Base-by-base conservation (phyloP, 2,888 invertebrate genomes). In the Thecocarcelia acutangulata region DNA sequence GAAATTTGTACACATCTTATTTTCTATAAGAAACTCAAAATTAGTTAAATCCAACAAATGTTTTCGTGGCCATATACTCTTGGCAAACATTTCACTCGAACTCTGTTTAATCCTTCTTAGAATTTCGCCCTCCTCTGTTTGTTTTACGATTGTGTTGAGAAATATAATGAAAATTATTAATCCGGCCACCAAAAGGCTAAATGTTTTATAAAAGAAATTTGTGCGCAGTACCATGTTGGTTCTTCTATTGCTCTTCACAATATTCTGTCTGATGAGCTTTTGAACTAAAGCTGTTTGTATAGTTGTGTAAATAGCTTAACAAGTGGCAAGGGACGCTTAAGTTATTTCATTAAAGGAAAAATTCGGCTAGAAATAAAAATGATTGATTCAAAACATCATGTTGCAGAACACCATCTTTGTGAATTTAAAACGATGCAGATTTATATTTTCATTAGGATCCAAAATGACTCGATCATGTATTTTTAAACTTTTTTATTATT, bases 191-290 rank as follows among this genome's bases (percentile, higher is more conserved):
- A 87, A 80, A 81, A 88, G 84, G 74, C 86, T 85, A 42, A 90
- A 79, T 75, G 87, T 78, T 86, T 88, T 89, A 54, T 82, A 85
- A 3, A 81, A 68, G 48, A 85, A 59, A 64, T 89, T 86, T 80
- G 87, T 85, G 81, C 89, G 88, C 85, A 89, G 84, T 84, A 89
- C 88, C 90, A 90, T 90, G 75, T 86, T 88, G 85, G 52, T 77
- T 72, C 37, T 63, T 54, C 24, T 24, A 5, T 5, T 2, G 24
- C 24, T n/a, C n/a, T n/a, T n/a, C n/a, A n/a, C n/a, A n/a, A n/a
- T n/a, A 28, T 28, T 28, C 28, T 28, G 28, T 28, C 28, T 28
- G 9, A 1, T 33, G 1, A 33, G 33, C 8, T 33, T 33, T 33
- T 33, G 33, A 5, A 33, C 33, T 5, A 33, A 33, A 9, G 9